Base-by-base conservation (phyloP, 2,888 invertebrate genomes). In the Celastrina argiolus region DNA sequence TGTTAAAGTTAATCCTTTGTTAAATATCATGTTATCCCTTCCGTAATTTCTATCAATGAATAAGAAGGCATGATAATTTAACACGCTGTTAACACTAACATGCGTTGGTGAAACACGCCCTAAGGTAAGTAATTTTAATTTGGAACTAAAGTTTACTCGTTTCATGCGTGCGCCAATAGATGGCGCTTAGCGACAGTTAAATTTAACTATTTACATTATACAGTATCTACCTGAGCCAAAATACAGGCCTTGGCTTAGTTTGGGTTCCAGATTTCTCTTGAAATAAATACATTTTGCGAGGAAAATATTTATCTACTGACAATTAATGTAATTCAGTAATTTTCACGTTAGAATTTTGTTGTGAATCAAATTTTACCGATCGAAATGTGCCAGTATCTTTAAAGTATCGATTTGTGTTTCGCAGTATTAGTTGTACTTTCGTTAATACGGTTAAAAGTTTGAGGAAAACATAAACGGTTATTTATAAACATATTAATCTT, bases 401-500 rank as follows among this genome's bases (percentile, higher is more conserved):
- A 18, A 18, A 45, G 45, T 18, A 16, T 18, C 42, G 42, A 10
- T 45, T 45, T 45, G 3, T 42, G n/a, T n/a, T 42, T n/a, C 41
- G 7, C 7, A n/a, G 7, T 5, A 4, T 45, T 18, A 45, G 45
- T 45, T 10, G 18, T 18, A 45, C 18, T 45, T 18, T 5, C 42
- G 16, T 16, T 10, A 45, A 22, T 51, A 51, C 51, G 51, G 51
- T 51, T 51, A 51, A 26, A 51, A 22, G 22, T 51, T 10, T 22
- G 3, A 22, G 51, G 22, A 26, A 26, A 51, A 26, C 26, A 3
- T 14, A 12, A 22, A 22, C 22, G 51, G 10, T 22, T 12, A 51
- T 51, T 22, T 51, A 51, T 51, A 51, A 51, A 51, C 51, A 51
- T 51, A 51, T 51, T 5, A 51, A 51, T 51, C 51, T 26, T 26